Evolutionary conservation across 2,113 vertebrate genomes (phyloP), one percentile per base, ranked within the genome.

Genomic region (Calyptommatus sinebrachiatus): DNA sequence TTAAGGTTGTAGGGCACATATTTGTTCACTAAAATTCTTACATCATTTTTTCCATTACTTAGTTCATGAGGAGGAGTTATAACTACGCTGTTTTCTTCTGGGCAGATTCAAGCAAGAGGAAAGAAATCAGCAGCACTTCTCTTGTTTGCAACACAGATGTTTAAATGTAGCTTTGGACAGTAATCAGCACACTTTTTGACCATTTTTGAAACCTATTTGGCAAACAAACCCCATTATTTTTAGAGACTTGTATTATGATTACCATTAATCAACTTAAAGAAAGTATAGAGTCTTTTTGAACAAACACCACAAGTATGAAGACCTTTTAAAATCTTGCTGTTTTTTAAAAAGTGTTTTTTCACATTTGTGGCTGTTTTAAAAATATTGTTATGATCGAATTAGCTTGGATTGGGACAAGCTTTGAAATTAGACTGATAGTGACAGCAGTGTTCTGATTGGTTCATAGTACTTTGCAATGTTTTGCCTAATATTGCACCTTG

Each of bases 21-120:
- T 94, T 96, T 96, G 93, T 93, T 92, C 85, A 89, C 92, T 95
- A 95, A 96, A 96, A 96, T 95, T 95, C 95, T 95, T 86, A 94
- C 96, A 93, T 94, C 85, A 85, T 93, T 95, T 97, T 95, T 97
- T 97, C 97, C 97, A 97, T 96, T 93, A 95, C 96, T 92, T 89
- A 65, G 76, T 70, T 75, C 11, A 73, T 84, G 83, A 86, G 95
- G 95, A 95, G 95, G 94, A 91, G 92, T 88, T 83, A 86, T 71
- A 61, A 81, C 76, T 83, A 60, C 77, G 72, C 86, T 88, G 89
- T 85, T 88, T 84, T 78, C 84, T 93, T 93, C 87, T 83, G 86
- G 65, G 79, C 74, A 22, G 60, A 78, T 10, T 76, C 61, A 74
- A 77, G 53, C 50, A n/a, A 74, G 65, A 79, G 35, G 35, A 68